Conservation (phyloP, 2,113 vertebrate genomes). For the Neodon shergylaensis region DNA sequence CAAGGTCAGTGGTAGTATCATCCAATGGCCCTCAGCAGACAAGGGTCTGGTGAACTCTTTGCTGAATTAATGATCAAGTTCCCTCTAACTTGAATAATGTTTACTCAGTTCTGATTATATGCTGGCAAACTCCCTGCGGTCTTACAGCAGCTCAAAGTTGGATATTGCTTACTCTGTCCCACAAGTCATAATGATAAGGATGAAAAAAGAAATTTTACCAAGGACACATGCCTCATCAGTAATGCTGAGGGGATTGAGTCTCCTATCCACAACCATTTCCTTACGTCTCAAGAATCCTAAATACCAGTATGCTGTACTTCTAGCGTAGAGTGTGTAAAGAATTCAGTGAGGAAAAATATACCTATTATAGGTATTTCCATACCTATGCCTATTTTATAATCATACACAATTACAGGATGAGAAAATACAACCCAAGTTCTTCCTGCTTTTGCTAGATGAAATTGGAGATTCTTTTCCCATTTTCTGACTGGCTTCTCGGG, state of each 20-base stretch:
- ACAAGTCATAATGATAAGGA: background rate
- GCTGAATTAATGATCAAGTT: background rate
- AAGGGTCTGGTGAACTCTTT: background rate
- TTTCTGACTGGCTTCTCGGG: background rate
- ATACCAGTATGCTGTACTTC: background rate
- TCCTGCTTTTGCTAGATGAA: background rate
- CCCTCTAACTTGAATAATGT: background rate
- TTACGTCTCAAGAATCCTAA: background rate
- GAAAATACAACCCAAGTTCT: background rate
- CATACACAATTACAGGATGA: background rate
- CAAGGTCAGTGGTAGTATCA: accelerated
- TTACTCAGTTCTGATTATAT: background rate
- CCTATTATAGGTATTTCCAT: background rate
- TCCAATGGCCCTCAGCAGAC: background rate
- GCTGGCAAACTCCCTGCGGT: background rate
- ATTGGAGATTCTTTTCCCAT: background rate
- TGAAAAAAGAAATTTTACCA: background rate
- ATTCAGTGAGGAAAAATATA: background rate
- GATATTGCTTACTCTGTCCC: background rate
- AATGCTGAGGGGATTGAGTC: background rate
- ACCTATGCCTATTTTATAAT: background rate
- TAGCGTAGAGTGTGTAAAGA: background rate
- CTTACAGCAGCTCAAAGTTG: background rate
- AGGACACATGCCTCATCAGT: background rate
- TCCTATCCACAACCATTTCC: background rate